These are phyloP conservation scores for Drosophila rellima DNA, from an alignment of 2,888 invertebrate genomes.

Conservation along the genomic window DNA sequence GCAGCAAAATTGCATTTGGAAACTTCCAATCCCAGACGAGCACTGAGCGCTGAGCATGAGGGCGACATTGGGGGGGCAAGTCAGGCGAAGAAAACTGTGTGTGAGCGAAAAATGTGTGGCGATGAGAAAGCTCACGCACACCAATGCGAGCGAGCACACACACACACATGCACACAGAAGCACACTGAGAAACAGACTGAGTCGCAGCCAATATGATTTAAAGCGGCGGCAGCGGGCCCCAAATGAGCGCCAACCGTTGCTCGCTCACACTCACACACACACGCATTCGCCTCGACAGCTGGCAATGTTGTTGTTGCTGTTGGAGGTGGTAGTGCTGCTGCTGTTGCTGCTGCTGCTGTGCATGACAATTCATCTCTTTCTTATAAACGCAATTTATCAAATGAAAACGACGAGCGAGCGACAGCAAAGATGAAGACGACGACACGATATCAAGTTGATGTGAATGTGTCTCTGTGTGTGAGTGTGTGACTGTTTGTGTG, in stretches of 20 bases:
- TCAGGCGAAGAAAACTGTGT: slow-evolving; percentile 54
- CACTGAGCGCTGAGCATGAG: slow-evolving; percentile 49
- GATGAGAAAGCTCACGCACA: slow-evolving; percentile 62
- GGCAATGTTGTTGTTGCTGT: slow-evolving; percentile 40
- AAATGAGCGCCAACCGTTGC: slow-evolving; percentile 73
- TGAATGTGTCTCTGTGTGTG: slow-evolving; percentile 37
- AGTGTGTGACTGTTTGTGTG: slow-evolving; percentile 4
- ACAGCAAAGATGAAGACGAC: slow-evolving; percentile 83
- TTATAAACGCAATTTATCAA: slow-evolving; percentile 85
- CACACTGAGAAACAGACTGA: slow-evolving; percentile 34
- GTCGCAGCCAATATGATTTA: slow-evolving; percentile 82
- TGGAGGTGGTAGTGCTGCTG: slow-evolving; percentile 43
- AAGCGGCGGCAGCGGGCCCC: slow-evolving; percentile 68
- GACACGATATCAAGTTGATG: slow-evolving; percentile 82
- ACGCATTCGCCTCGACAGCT: slow-evolving; percentile 32
- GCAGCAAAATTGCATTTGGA: slow-evolving; percentile 82
- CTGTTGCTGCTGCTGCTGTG: slow-evolving; percentile 69
- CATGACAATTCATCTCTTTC: slow-evolving; percentile 85
- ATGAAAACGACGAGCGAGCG: slow-evolving; percentile 84
- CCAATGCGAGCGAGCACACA: slow-evolving; percentile 11
- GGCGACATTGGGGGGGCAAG: slow-evolving; percentile 37
- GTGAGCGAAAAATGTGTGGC: slow-evolving; percentile 64
- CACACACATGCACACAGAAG: slow-evolving; percentile 15
- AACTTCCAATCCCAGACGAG: slow-evolving; percentile 84
- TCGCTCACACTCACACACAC: slow-evolving; percentile 58